phyloP scores from a whole-genome alignment of 2,797 vertebrate genomes.

The Haliaeetus albicilla region DNA sequence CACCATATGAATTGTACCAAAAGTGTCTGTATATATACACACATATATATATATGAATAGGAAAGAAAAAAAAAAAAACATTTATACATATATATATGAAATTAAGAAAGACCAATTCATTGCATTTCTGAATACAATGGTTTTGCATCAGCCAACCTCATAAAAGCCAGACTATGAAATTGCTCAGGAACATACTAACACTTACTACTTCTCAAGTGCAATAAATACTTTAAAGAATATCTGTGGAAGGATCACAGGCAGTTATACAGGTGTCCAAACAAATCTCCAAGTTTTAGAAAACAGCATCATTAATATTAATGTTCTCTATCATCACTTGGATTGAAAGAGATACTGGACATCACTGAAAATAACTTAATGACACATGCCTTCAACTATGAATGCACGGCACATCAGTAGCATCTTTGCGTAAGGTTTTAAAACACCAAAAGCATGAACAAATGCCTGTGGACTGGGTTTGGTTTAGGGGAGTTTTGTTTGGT shows the following conservation, averaged over 20 bases:
- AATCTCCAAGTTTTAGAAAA: not conserved
- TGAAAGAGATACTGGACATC: not conserved
- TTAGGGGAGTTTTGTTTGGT: not conserved
- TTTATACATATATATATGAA: not conserved
- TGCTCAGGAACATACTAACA: not conserved
- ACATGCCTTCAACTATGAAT: not conserved
- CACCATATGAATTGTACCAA: not conserved
- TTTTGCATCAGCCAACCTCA: not conserved
- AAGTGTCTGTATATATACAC: not conserved
- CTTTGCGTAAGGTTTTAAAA: not conserved
- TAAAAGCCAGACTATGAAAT: not conserved
- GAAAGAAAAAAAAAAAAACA: not conserved
- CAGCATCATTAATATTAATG: not conserved
- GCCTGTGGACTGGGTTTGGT: no score
- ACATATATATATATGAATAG: not conserved
- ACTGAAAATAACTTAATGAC: not conserved
- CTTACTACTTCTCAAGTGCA: not conserved
- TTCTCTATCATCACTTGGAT: not conserved
- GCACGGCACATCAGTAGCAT: not conserved
- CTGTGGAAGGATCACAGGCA: not conserved
- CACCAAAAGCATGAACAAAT: not conserved
- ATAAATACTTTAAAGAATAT: not conserved
- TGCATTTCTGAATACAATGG: not conserved
- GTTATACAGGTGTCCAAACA: not conserved
- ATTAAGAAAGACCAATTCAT: not conserved